A percentile compares a stretch with the other conserved stretches of the same genome.
Evolutionary conservation across 2,113 vertebrate species (phyloP).

Genomic region (Notothenia rossii): DNA sequence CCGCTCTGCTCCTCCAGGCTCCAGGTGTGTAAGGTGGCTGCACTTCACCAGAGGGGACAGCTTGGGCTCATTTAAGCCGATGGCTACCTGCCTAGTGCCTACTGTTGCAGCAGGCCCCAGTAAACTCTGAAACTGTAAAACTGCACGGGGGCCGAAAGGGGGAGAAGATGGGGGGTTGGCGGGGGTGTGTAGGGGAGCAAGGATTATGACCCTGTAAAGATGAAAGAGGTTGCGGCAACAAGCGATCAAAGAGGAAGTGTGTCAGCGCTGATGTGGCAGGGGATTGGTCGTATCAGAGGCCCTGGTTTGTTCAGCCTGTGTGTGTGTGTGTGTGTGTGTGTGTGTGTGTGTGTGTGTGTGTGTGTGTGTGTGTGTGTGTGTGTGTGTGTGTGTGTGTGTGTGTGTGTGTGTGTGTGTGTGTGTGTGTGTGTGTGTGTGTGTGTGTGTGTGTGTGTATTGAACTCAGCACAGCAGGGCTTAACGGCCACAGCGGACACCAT

Average conservation of each 20-base stretch:
- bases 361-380: constrained; percentile 44
- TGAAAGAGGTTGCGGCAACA: constrained; percentile 81
- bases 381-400: constrained; percentile 48
- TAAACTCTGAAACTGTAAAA: constrained; percentile 74
- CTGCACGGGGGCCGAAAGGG: constrained; percentile 50
- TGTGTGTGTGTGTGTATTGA: constrained; percentile 57
- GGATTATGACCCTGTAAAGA: constrained; percentile 88
- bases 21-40: constrained; percentile 83
- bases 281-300: constrained; percentile 76
- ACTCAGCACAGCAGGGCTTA: constrained; percentile 78
- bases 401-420: constrained; percentile 41
- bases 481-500: constrained; percentile 73
- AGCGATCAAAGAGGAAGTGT: constrained; percentile 85
- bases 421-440: constrained; percentile 42
- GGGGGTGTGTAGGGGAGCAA: constrained; percentile 68
- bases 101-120: constrained; percentile 63
- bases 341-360: constrained; percentile 49
- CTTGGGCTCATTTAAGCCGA: constrained; percentile 79
- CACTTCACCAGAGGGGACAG: constrained; percentile 79
- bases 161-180: constrained; percentile 37
- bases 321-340: constrained; percentile 39
- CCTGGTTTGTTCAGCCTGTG: constrained; percentile 52
- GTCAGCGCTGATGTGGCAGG: constrained; percentile 80
- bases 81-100: constrained; percentile 77
- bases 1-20: constrained; percentile 64